Evolutionary conservation across 2,113 vertebrate genomes (phyloP).

Genomic region (Thunnus maccoyii): DNA sequence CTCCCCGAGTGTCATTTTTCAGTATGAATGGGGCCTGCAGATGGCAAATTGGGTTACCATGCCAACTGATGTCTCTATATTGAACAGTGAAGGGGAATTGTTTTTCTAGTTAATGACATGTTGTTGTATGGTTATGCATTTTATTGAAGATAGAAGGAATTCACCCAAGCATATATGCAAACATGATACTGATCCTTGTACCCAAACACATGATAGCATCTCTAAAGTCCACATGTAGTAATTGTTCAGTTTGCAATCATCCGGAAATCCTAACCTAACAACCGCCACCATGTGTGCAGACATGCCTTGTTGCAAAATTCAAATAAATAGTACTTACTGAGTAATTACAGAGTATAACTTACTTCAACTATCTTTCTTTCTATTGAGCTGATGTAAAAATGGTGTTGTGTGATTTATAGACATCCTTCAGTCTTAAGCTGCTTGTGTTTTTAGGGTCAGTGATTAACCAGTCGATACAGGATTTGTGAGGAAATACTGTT

Average conservation of each 20-base stretch:
- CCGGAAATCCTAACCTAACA: neutral
- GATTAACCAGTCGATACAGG: no score
- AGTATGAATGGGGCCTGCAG: conserved; percentile 72
- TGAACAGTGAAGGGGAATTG: conserved; percentile 55
- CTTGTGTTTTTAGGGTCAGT: neutral
- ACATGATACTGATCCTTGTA: neutral
- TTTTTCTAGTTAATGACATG: conserved; percentile 46
- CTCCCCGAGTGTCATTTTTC: conserved; percentile 72
- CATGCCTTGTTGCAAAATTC: neutral
- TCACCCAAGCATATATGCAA: conserved; percentile 23
- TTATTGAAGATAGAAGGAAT: conserved; percentile 40
- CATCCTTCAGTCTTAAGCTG: neutral
- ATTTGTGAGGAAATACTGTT: neutral
- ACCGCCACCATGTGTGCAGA: neutral
- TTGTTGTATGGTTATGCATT: conserved; percentile 16
- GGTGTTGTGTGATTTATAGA: neutral
- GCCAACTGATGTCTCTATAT: conserved; percentile 73
- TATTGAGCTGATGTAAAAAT: conserved; percentile 3
- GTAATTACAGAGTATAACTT: conserved; percentile 16
- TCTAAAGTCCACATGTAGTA: neutral
- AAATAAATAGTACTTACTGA: conserved; percentile 4
- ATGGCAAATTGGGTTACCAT: conserved; percentile 79
- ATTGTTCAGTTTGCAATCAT: conserved; percentile 27
- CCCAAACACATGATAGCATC: conserved; percentile 4
- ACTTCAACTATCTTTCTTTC: neutral